Evolutionary conservation across 2,888 invertebrate species (phyloP), one percentile per base, ranked within the genome.

Genomic region (Orthosia incerta): DNA sequence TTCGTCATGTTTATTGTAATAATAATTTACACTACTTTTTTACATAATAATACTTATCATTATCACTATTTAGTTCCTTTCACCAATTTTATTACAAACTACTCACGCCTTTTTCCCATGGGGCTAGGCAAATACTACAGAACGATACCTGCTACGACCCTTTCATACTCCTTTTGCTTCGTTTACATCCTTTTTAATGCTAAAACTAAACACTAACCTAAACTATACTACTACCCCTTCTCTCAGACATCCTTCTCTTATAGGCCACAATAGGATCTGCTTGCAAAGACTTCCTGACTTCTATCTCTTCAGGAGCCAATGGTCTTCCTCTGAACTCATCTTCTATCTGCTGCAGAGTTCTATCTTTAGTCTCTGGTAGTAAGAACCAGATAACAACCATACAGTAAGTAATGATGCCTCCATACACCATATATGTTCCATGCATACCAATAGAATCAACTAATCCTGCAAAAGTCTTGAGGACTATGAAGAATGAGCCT

Each of bases 301-400:
- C 87, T 20, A 80, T 74, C 67, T 89, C 89, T n/a, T 84, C 82
- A 31, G 82, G 72, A 59, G 80, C 71, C 26, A 86, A 26, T 20
- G 84, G 82, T 55, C 88, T 86, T 0, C 93, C 94, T 80, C 93
- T 91, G 71, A 97, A 97, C 60, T 92, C 92, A 45, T 97, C 97
- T 83, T 97, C 97, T 72, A 98, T 97, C 89, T 97, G 97, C 72
- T 97, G 94, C 61, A 97, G 90, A 1, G 97, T 97, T 82, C 96
- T 97, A 2, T 97, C 97, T 79, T 97, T 97, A 0, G 97, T 98
- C 90, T 97, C 97, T 0, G 97, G 97, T 53, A 97, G 88, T 39
- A 96, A 87, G 62, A 96, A 94, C 77, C 97, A 94, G 71, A 97
- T 96, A 0, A 97, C 80, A 3, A 96, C 90, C 46, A 97, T 96